Conservation (phyloP, 2,797 vertebrate species). For the Amblyraja radiata region DNA sequence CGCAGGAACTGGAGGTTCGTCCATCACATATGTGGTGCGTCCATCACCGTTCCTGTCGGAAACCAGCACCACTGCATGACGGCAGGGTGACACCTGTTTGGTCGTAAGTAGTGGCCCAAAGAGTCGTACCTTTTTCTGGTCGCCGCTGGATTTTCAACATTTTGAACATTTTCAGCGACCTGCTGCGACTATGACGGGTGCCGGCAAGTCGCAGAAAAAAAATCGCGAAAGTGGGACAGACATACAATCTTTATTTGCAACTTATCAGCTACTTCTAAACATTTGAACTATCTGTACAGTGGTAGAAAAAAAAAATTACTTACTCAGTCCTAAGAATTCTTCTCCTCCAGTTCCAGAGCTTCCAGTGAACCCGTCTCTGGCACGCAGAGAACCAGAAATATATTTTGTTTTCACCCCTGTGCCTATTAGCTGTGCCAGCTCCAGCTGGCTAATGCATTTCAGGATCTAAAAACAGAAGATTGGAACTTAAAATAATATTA, state of each 20-base stretch:
- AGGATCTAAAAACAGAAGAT: slow-evolving; percentile 65
- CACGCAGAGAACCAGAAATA: slow-evolving; percentile 80
- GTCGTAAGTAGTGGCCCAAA: too few species aligned
- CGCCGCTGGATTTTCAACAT: too few species aligned
- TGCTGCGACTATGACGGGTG: too few species aligned
- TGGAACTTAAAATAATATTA: slow-evolving; percentile 36
- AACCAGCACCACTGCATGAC: too few species aligned
- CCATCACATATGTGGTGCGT: too few species aligned
- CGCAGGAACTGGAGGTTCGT: too few species aligned
- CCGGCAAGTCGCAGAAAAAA: too few species aligned
- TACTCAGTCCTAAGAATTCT: slow-evolving; percentile 87
- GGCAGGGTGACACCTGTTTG: too few species aligned
- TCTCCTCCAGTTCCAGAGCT: slow-evolving; percentile 75
- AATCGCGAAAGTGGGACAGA: too few species aligned
- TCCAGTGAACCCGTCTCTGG: slow-evolving; percentile 72
- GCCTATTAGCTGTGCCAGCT: slow-evolving; percentile 87
- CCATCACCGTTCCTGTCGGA: too few species aligned
- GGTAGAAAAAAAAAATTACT: slow-evolving; percentile 40
- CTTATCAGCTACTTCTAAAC: background rate
- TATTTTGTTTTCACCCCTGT: slow-evolving; percentile 93
- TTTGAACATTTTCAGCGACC: too few species aligned
- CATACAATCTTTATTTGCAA: background rate
- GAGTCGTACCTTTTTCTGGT: too few species aligned
- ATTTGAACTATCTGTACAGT: background rate
- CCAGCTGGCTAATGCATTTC: slow-evolving; percentile 91